Evolutionary conservation across 2,888 invertebrate species (phyloP), one percentile per base, ranked within the genome.

Genomic region (Lasius platythorax): DNA sequence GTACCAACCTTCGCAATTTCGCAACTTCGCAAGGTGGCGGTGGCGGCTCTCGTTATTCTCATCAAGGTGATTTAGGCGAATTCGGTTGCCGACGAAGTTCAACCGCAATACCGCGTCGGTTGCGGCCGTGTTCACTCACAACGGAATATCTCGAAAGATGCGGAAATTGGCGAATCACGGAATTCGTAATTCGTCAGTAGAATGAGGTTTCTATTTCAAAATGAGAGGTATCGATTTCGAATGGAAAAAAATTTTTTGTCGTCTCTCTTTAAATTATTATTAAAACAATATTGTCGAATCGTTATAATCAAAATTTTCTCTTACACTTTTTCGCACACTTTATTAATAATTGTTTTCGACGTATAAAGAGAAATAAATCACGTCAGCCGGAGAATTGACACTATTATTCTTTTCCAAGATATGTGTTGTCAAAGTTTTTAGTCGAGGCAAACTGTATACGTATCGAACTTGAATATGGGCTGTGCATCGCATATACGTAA

Each of bases 11-110:
- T 30, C 23, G 18, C 40, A 81, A 37, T 74, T 79, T 81, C 79
- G 61, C 28, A 81, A 81, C 74, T 81, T 81, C 0, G 74, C 12
- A 81, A 81, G 74, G 9, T 12, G 61, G n/a, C 23, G 70, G 58
- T 18, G 40, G 53, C 9, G 11, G 33, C 53, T 79, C 61, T 79
- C 58, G 74, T 81, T 73, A 81, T 81, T 28, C 79, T 81, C 79
- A 81, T 79, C 79, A 79, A 72, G 43, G 23, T 81, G 79, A 81
- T 81, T 72, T 73, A 81, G 61, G 23, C 74, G 79, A 23, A 73
- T 37, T 46, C 61, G 74, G 46, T 73, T 74, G 58, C 28, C 61
- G 61, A 37, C 46, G 12, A 81, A 81, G 79, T 81, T 81, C 37
- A 74, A 58, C 78, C 78, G 30, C 78, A 70, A 74, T 6, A n/a